Conservation (phyloP, 1,140 invertebrate species). For the Polyergus mexicanus region DNA sequence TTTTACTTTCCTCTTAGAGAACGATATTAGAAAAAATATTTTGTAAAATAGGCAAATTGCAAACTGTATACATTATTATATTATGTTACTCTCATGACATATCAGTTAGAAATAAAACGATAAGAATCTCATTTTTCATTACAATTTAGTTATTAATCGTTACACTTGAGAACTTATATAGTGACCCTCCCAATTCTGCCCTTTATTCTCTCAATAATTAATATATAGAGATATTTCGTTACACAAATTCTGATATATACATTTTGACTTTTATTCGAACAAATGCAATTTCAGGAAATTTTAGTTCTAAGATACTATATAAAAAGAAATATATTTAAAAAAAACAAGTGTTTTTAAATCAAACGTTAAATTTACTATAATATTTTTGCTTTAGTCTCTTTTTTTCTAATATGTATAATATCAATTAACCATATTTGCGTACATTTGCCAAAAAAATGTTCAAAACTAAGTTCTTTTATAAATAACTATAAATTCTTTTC, state of each 20-base stretch:
- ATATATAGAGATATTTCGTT: slow-evolving; percentile 37
- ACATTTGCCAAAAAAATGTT: neutral
- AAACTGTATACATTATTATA: slow-evolving; percentile 53
- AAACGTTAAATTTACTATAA: neutral
- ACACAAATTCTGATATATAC: neutral
- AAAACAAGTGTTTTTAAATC: neutral
- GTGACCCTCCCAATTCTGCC: slow-evolving; percentile 84
- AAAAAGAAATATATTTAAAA: neutral
- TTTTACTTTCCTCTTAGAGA: neutral
- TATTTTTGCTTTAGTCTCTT: neutral
- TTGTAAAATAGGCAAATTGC: slow-evolving; percentile 73
- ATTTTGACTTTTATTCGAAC: neutral
- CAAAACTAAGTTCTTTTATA: too few relatives aligned
- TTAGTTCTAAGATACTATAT: neutral
- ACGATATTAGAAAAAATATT: slow-evolving; percentile 52
- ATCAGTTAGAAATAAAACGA: slow-evolving; percentile 28
- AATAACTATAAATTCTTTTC: neutral
- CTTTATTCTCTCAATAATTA: slow-evolving; percentile 50
- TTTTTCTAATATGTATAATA: neutral
- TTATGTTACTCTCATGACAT: slow-evolving; percentile 46
- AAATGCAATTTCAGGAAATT: slow-evolving; percentile 1
- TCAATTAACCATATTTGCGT: slow-evolving; percentile 4
- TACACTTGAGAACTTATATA: slow-evolving; percentile 80
- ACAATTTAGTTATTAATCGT: slow-evolving; percentile 31
- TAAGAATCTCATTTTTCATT: slow-evolving; percentile 11